These are phyloP conservation scores for Diorhabda sublineata DNA, from an alignment of 1,140 invertebrate genomes.

Conservation along the genomic window DNA sequence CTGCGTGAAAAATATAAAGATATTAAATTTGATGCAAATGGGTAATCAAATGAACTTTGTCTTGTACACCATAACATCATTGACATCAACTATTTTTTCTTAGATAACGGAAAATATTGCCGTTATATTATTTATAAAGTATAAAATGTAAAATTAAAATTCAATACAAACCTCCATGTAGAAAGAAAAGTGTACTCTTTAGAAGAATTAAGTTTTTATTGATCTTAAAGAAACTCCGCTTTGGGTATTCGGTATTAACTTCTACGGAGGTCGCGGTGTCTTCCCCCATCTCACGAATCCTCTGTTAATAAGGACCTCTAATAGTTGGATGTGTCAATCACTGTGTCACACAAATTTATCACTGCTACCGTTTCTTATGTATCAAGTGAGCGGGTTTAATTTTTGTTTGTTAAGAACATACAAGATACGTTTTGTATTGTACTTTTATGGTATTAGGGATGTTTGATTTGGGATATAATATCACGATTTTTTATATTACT, in stretches of 20 bases:
- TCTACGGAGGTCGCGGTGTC: conserved; percentile 27
- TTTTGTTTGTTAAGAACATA: neutral
- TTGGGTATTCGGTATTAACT: conserved; percentile 17
- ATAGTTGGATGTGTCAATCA: neutral
- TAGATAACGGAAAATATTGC: too few relatives aligned
- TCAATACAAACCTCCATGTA: conserved; percentile 64
- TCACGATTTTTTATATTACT: too few relatives aligned
- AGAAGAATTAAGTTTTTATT: conserved; percentile 72
- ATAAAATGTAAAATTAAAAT: neutral
- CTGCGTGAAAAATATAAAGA: too few relatives aligned
- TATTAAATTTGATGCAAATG: too few relatives aligned
- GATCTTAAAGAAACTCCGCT: conserved; percentile 45
- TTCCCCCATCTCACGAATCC: neutral
- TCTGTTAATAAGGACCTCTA: too few relatives aligned
- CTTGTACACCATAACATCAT: too few relatives aligned
- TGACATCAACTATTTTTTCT: too few relatives aligned
- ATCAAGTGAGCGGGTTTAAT: neutral
- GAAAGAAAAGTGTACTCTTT: conserved; percentile 74
- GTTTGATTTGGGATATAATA: neutral
- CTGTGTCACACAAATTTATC: neutral
- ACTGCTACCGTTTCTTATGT: neutral
- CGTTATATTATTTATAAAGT: too few relatives aligned
- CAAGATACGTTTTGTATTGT: neutral
- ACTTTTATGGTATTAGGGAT: neutral
- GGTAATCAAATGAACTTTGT: too few relatives aligned